These are phyloP conservation scores for Dendrolimus punctatus DNA, from an alignment of 1,140 invertebrate species.

Conservation along the genomic window DNA sequence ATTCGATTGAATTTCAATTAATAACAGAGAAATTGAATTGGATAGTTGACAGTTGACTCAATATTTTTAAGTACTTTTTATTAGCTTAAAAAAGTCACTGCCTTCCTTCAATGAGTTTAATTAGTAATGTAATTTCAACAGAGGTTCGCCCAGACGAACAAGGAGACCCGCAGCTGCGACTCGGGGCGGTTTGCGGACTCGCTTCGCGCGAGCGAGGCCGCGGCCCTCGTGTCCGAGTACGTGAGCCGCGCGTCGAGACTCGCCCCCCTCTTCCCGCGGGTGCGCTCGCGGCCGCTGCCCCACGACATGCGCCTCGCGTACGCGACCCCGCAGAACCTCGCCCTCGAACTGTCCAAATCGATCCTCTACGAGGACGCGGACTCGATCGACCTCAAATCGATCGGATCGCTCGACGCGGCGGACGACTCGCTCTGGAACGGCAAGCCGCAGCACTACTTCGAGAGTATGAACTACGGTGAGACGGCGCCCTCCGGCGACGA, in stretches of 20 bases:
- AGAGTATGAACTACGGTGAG: slow-evolving; percentile 53
- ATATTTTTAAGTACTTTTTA: no score
- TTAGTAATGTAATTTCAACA: slow-evolving; percentile 12
- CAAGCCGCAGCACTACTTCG: slow-evolving; percentile 59
- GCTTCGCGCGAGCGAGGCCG: slow-evolving; percentile 10
- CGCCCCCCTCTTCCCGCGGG: slow-evolving; percentile 29
- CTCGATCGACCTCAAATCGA: slow-evolving; percentile 35
- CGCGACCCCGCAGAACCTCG: slow-evolving; percentile 41
- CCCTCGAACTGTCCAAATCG: slow-evolving; percentile 40
- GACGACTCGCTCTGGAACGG: slow-evolving; percentile 46
- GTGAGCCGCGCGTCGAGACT: slow-evolving; percentile 39
- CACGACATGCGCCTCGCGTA: slow-evolving; percentile 21
- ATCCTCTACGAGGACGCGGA: slow-evolving; percentile 40
- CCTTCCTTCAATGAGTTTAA: no score
- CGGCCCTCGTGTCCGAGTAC: slow-evolving; percentile 41
- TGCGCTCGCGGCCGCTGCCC: slow-evolving; percentile 16
- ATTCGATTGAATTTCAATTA: no score
- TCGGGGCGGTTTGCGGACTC: slow-evolving; percentile 10
- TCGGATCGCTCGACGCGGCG: slow-evolving; percentile 15
- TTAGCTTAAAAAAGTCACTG: no score
- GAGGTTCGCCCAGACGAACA: slow-evolving; percentile 6
- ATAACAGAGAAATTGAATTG: no score
- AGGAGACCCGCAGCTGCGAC: slow-evolving; percentile 4
- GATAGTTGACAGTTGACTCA: no score
- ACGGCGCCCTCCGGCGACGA: slow-evolving; percentile 17